Evolutionary conservation across 2,797 vertebrate genomes (phyloP).

Genomic region (Gobio occitaniae): DNA sequence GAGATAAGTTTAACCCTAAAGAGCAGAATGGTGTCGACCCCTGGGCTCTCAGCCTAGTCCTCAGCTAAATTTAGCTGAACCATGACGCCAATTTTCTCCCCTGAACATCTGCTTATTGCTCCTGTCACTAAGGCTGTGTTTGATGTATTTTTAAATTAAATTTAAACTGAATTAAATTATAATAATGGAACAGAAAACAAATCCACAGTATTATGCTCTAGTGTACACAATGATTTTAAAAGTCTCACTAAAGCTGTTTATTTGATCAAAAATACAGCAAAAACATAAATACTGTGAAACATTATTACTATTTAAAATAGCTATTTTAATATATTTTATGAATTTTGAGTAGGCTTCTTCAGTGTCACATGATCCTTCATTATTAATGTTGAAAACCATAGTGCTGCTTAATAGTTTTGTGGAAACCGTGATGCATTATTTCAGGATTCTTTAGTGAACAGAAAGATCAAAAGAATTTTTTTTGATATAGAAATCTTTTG

Average conservation of each 20-base stretch:
- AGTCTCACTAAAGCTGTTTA: neutral
- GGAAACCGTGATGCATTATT: neutral
- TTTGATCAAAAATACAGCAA: neutral
- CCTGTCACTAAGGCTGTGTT: conserved; percentile 11
- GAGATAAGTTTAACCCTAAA: conserved; percentile 31
- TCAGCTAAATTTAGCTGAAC: conserved; percentile 32
- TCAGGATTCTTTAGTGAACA: no score
- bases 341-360: neutral
- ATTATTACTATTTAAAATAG: neutral
- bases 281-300: neutral
- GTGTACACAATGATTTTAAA: neutral
- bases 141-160: neutral
- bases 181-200: neutral
- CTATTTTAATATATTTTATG: neutral
- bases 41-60: conserved; percentile 1
- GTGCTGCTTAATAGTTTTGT: neutral
- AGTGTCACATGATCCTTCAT: neutral
- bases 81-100: neutral
- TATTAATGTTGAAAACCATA: neutral
- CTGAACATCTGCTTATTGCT: conserved; percentile 13
- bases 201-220: neutral
- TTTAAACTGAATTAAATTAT: neutral
- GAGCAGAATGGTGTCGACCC: neutral
- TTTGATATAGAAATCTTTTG: neutral
- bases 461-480: neutral